A percentile compares a stretch with the other conserved stretches of the same genome.
phyloP scores from a whole-genome alignment of 2,113 vertebrate genomes.

The Hystrix brachyura region DNA sequence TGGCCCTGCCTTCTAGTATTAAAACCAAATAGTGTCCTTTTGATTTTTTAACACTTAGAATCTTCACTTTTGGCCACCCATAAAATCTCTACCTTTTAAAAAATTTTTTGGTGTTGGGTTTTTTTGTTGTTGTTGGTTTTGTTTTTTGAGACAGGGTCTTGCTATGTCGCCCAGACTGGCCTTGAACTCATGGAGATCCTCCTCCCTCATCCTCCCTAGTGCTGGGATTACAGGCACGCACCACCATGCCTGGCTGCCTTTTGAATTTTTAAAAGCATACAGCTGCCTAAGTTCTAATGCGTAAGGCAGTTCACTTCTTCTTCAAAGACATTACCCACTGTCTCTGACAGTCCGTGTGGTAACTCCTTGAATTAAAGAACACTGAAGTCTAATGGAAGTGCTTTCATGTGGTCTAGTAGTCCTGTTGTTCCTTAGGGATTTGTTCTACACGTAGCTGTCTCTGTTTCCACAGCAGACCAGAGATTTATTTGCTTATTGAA shows the following conservation, averaged over 20 bases:
- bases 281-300: slow-evolving; percentile 21
- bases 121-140: too few relatives aligned
- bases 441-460: neutral
- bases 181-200: too few relatives aligned
- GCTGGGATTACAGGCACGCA: too few relatives aligned
- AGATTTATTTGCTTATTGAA: neutral
- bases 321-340: neutral
- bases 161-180: too few relatives aligned
- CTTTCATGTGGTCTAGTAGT: neutral
- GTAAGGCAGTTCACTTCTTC: slow-evolving; percentile 2
- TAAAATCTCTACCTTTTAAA: neutral
- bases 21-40: slow-evolving; percentile 40
- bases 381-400: neutral
- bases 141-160: too few relatives aligned
- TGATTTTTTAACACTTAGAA: neutral
- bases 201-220: too few relatives aligned
- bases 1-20: slow-evolving; percentile 56
- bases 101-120: too few relatives aligned
- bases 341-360: neutral
- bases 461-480: neutral
- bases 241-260: neutral
- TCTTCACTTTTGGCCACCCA: slow-evolving; percentile 15
- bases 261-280: slow-evolving; percentile 32
- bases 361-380: slow-evolving; percentile 22
- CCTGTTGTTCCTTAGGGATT: neutral